These are phyloP conservation scores for Netelia fuscicornis DNA, from an alignment of 2,888 invertebrate species.

Conservation along the genomic window DNA sequence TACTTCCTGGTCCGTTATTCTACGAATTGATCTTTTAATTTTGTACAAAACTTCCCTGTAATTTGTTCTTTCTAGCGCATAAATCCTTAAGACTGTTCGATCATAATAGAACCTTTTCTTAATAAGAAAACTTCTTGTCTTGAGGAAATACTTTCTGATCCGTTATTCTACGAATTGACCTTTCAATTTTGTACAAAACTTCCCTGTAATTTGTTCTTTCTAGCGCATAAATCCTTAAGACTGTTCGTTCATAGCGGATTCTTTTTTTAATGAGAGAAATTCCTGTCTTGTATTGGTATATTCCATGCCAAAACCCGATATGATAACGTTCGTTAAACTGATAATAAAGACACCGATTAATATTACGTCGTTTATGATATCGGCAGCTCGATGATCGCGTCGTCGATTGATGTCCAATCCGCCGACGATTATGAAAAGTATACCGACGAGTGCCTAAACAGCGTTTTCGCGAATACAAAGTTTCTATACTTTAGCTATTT, in stretches of 20 bases:
- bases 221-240: background rate
- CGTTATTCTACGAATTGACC: slow-evolving; percentile 24
- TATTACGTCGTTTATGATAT: slow-evolving; percentile 92
- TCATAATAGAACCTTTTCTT: slow-evolving; percentile 29
- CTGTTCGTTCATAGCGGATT: slow-evolving; percentile 26
- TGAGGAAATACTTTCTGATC: slow-evolving; percentile 70
- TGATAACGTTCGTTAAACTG: slow-evolving; percentile 92
- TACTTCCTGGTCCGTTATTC: too few relatives aligned
- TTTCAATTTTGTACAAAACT: slow-evolving; percentile 23
- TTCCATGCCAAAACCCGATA: slow-evolving; percentile 94
- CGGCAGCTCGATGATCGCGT: slow-evolving; percentile 91
- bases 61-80: too few relatives aligned
- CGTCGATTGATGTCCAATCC: slow-evolving; percentile 93
- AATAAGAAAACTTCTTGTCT: slow-evolving; percentile 79
- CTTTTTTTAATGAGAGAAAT: slow-evolving; percentile 47
- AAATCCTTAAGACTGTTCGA: too few relatives aligned
- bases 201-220: background rate
- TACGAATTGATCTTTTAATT: too few relatives aligned
- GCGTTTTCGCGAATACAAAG: slow-evolving; percentile 66
- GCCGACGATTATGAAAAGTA: slow-evolving; percentile 93
- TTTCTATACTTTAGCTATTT: slow-evolving; percentile 1
- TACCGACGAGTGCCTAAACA: slow-evolving; percentile 92
- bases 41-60: too few relatives aligned
- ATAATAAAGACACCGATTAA: slow-evolving; percentile 93
- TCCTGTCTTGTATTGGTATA: slow-evolving; percentile 88